phyloP scores from a whole-genome alignment of 2,797 vertebrate species.

The Cossypha niveicapilla region DNA sequence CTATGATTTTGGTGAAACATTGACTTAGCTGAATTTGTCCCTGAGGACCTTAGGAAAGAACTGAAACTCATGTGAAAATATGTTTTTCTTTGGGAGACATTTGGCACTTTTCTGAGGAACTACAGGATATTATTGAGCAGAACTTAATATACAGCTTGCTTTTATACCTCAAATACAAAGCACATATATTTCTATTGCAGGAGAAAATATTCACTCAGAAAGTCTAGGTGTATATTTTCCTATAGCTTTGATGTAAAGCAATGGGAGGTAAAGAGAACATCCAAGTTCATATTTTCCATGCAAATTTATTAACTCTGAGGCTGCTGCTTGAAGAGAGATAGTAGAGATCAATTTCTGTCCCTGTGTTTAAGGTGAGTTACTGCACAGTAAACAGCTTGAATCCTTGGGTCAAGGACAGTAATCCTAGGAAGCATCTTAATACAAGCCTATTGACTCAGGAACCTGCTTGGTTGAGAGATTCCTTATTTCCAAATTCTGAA shows the following conservation, averaged over 20 bases:
- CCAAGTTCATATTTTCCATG: neutral
- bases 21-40: neutral
- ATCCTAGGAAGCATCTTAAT: neutral
- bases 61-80: neutral
- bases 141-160: neutral
- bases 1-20: neutral
- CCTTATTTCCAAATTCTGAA: neutral
- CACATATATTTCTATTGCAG: neutral
- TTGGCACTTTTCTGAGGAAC: neutral
- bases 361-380: neutral
- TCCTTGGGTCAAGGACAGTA: neutral
- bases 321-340: neutral
- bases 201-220: neutral
- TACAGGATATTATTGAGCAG: neutral
- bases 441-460: neutral
- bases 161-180: neutral
- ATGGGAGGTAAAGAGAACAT: neutral
- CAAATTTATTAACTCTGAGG: neutral
- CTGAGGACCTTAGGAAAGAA: neutral
- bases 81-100: neutral
- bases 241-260: neutral
- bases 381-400: neutral
- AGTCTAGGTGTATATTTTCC: neutral
- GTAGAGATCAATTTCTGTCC: neutral
- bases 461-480: neutral